Conservation (phyloP, 2,888 invertebrate species). For the Eudemis profundana region DNA sequence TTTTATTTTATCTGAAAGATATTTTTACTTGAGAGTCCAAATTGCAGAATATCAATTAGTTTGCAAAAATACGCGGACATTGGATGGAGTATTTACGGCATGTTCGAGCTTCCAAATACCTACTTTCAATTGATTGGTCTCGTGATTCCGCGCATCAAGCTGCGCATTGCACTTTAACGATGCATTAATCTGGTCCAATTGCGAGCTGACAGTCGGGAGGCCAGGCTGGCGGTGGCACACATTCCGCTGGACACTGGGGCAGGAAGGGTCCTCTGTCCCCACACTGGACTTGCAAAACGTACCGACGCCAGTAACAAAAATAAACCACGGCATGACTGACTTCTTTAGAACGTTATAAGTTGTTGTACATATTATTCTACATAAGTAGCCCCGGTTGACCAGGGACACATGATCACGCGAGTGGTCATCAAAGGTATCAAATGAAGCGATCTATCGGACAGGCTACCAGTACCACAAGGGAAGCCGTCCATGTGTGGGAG, state of each 20-base stretch:
- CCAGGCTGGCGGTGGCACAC: constrained; percentile 26
- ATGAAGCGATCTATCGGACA: constrained; percentile 77
- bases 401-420: constrained; percentile 57
- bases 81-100: neutral
- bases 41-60: constrained; percentile 1
- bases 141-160: constrained; percentile 21
- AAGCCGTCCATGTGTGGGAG: constrained; percentile 81
- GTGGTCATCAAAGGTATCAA: constrained; percentile 70
- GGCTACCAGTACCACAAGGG: constrained; percentile 77
- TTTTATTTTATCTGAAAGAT: neutral
- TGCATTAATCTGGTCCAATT: constrained; percentile 42
- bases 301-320: neutral
- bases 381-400: constrained; percentile 38
- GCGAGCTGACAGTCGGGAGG: constrained; percentile 6
- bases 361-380: neutral
- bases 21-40: no score
- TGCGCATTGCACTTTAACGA: constrained; percentile 37
- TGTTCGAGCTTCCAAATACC: constrained; percentile 2
- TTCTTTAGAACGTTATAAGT: neutral
- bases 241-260: constrained; percentile 15
- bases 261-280: neutral
- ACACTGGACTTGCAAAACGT: neutral
- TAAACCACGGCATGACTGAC: neutral
- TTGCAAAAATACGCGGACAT: neutral
- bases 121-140: constrained; percentile 26